phyloP scores from a whole-genome alignment of 2,797 vertebrate species.

The Remorina albescens region DNA sequence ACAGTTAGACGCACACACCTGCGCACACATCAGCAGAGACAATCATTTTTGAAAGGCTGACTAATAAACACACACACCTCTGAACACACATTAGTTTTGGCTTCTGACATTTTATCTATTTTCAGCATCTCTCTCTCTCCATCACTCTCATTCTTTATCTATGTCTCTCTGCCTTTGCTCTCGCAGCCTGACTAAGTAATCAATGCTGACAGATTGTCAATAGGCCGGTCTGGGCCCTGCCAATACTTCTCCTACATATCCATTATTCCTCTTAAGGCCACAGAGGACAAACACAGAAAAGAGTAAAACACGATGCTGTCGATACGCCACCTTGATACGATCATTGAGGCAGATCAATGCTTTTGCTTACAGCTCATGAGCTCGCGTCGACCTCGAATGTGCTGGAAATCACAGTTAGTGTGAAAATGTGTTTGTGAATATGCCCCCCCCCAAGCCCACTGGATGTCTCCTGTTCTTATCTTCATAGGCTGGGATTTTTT shows the following conservation, averaged over 20 bases:
- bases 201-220: conserved; percentile 86
- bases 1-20: background rate
- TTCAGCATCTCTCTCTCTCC: conserved; percentile 45
- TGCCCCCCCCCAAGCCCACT: background rate
- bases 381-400: conserved; percentile 29
- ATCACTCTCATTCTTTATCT: conserved; percentile 17
- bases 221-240: conserved; percentile 79
- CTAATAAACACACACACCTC: conserved; percentile 23
- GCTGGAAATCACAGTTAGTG: conserved; percentile 54
- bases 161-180: conserved; percentile 49
- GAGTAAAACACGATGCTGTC: conserved; percentile 72
- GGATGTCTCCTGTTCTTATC: conserved; percentile 42
- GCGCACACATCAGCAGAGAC: conserved; percentile 1
- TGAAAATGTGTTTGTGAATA: conserved; percentile 63
- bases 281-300: conserved; percentile 68
- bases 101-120: conserved; percentile 51
- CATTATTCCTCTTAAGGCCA: conserved; percentile 78
- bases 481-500: conserved; percentile 22
- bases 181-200: conserved; percentile 81
- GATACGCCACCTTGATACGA: conserved; percentile 69
- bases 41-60: conserved; percentile 36
- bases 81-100: conserved; percentile 52
- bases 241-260: conserved; percentile 83
- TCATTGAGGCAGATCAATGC: conserved; percentile 71
- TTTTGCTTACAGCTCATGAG: conserved; percentile 71